A percentile compares a stretch with the other conserved stretches of the same genome.
Evolutionary conservation across 1,140 invertebrate genomes (phyloP).

Genomic region (Drosophila parvula): DNA sequence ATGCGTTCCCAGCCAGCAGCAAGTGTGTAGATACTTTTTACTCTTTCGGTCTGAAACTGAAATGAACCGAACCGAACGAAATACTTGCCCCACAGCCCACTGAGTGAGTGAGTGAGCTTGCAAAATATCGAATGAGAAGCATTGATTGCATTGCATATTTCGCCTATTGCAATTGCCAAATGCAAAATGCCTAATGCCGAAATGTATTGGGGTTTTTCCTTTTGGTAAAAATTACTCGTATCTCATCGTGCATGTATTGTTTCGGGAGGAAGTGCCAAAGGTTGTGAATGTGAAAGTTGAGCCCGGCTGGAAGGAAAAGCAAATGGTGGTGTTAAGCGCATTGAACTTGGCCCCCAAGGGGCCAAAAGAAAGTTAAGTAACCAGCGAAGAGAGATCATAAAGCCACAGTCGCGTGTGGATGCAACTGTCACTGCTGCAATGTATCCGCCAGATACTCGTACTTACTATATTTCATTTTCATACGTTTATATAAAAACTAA

Average conservation of each 20-base stretch:
- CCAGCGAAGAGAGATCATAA: conserved; percentile 56
- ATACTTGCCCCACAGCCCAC: conserved; percentile 49
- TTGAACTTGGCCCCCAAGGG: conserved; percentile 65
- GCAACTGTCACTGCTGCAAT: conserved; percentile 29
- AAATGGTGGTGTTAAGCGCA: conserved; percentile 62
- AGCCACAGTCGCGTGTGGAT: conserved; percentile 33
- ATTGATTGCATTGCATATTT: conserved; percentile 50
- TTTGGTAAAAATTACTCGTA: conserved; percentile 3
- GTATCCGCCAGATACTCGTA: conserved; percentile 25
- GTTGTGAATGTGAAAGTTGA: conserved; percentile 77
- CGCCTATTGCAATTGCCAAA: conserved; percentile 45
- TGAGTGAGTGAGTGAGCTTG: conserved; percentile 35
- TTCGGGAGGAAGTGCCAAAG: conserved; percentile 69
- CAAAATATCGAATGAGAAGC: conserved; percentile 51
- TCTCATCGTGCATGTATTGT: conserved; percentile 5
- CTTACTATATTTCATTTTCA: conserved; percentile 50
- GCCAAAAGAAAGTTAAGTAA: conserved; percentile 76
- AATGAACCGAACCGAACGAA: conserved; percentile 15
- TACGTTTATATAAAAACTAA: conserved; percentile 54
- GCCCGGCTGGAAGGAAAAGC: conserved; percentile 45
- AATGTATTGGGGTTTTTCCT: conserved; percentile 2
- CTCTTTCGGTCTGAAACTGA: conserved; percentile 8
- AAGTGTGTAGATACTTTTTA: conserved; percentile 38
- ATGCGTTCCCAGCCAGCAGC: conserved; percentile 25
- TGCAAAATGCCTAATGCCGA: conserved; percentile 26